Evolutionary conservation across 2,113 vertebrate species (phyloP).

Genomic region (Rhinolophus sinicus): DNA sequence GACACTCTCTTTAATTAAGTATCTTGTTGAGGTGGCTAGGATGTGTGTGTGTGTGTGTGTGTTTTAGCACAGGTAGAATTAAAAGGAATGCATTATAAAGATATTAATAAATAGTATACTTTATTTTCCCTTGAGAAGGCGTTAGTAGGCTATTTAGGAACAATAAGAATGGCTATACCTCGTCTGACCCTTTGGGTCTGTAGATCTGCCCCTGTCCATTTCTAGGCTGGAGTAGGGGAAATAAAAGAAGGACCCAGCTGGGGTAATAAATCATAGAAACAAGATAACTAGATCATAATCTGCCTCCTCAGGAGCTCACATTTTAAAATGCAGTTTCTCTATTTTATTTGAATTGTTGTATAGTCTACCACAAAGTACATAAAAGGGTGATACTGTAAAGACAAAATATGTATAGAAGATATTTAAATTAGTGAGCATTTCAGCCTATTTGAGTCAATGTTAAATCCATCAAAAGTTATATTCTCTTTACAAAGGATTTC

Average conservation of each 20-base stretch:
- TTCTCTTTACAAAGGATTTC: not conserved
- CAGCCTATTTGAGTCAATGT: not conserved
- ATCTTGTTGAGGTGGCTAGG: not conserved
- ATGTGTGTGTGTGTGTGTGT: not conserved
- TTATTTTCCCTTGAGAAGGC: not conserved
- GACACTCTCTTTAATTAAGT: slow-evolving; percentile 28
- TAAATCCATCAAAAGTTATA: not conserved
- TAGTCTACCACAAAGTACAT: not conserved
- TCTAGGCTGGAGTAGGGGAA: too few species aligned
- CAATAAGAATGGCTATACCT: not conserved
- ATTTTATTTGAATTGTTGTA: not conserved
- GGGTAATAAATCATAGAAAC: not conserved
- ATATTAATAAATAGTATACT: not conserved
- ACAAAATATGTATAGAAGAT: not conserved
- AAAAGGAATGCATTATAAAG: not conserved
- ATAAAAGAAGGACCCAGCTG: not conserved
- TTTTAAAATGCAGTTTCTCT: not conserved
- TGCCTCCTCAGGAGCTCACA: fast-evolving
- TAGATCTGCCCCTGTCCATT: not conserved
- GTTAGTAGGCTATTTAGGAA: not conserved
- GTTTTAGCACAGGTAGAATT: not conserved
- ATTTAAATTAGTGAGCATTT: not conserved
- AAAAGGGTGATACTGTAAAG: not conserved
- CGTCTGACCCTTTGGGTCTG: not conserved
- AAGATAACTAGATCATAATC: fast-evolving